phyloP scores from a whole-genome alignment of 2,113 vertebrate genomes.

The Felis catus region F.catus_Fca126_mat1.0 CM031414.1:129327001-129327500 shows the following conservation, averaged over 20 bases:
- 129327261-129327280: constrained; percentile 23
- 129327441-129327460: neutral
- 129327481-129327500: neutral
- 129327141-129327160: neutral
- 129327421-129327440: neutral
- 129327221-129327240: neutral
- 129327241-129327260: neutral
- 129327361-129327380: neutral
- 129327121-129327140: neutral
- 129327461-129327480: neutral
- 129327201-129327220: neutral
- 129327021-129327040: neutral
- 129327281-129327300: neutral
- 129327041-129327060: neutral
- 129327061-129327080: neutral
- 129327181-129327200: neutral
- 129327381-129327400: neutral
- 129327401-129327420: neutral
- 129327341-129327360: neutral
- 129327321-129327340: neutral
- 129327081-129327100: neutral
- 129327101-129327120: neutral
- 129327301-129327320: neutral
- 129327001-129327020: neutral
- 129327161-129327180: neutral